Evolutionary conservation across 1,140 invertebrate genomes (phyloP).

Genomic region (Thaumatotibia leucotreta): DNA sequence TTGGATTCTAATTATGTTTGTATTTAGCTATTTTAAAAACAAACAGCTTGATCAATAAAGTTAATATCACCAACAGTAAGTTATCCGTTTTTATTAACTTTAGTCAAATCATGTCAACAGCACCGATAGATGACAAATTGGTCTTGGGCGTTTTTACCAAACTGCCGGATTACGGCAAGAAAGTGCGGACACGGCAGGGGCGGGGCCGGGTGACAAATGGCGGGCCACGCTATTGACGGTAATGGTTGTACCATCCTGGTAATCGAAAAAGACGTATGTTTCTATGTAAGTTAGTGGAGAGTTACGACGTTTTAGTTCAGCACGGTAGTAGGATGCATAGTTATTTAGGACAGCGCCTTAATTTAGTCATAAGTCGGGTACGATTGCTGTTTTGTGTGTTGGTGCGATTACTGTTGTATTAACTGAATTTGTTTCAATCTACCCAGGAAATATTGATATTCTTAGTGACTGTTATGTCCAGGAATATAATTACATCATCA

Average conservation of each 20-base stretch:
- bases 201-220: neutral
- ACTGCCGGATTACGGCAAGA: neutral
- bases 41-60: neutral
- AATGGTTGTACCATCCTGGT: too few species aligned
- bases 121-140: neutral
- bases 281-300: too few species aligned
- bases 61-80: neutral
- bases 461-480: too few species aligned
- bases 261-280: too few species aligned
- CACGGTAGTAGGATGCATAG: neutral
- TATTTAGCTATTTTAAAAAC: neutral
- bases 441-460: too few species aligned
- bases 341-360: neutral
- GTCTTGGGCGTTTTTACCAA: neutral
- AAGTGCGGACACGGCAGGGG: conserved; percentile 3
- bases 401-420: neutral
- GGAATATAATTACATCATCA: too few species aligned
- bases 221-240: neutral
- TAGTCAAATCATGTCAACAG: neutral
- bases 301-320: too few species aligned
- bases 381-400: neutral
- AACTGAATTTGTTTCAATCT: neutral
- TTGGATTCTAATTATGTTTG: too few species aligned
- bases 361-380: neutral
- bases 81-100: neutral